Evolutionary conservation across 2,888 invertebrate genomes (phyloP).

Genomic region (Aspidapion aeneum): DNA sequence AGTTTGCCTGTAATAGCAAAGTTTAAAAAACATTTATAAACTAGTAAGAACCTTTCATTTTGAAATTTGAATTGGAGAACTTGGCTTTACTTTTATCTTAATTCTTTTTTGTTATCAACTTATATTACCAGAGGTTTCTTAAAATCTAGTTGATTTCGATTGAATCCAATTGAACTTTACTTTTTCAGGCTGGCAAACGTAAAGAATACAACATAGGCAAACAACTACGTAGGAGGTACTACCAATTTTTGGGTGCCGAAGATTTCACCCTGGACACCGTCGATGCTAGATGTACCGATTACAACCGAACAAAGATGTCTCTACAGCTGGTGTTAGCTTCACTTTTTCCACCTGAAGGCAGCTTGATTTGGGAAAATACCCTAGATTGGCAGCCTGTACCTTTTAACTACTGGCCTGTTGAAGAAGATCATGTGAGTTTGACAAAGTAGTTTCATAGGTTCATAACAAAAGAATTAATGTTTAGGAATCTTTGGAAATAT

Average conservation of each 20-base stretch:
- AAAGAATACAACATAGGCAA: conserved; percentile 57
- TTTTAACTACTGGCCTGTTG: conserved; percentile 31
- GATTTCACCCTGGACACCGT: conserved; percentile 54
- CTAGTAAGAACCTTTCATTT: no score
- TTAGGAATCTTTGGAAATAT: no score
- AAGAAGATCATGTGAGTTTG: conserved; percentile 32
- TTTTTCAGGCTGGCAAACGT: conserved; percentile 41
- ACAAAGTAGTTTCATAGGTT: neutral
- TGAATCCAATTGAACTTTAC: no score
- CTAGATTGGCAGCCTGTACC: conserved; percentile 40
- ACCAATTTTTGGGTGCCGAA: conserved; percentile 55
- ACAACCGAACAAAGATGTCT: conserved; percentile 69
- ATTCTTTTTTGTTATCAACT: no score
- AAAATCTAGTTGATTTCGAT: no score
- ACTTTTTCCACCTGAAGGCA: conserved; percentile 59
- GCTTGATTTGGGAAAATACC: conserved; percentile 53
- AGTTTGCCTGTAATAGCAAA: no score
- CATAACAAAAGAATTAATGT: no score
- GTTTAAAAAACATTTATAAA: no score
- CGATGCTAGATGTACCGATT: conserved; percentile 64
- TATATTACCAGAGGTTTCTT: no score
- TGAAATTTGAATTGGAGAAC: no score
- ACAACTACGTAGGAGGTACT: conserved; percentile 60
- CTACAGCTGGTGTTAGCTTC: conserved; percentile 65
- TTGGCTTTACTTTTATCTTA: no score